Conservation (phyloP, 1,140 invertebrate genomes). For the Caligus rogercresseyi region DNA sequence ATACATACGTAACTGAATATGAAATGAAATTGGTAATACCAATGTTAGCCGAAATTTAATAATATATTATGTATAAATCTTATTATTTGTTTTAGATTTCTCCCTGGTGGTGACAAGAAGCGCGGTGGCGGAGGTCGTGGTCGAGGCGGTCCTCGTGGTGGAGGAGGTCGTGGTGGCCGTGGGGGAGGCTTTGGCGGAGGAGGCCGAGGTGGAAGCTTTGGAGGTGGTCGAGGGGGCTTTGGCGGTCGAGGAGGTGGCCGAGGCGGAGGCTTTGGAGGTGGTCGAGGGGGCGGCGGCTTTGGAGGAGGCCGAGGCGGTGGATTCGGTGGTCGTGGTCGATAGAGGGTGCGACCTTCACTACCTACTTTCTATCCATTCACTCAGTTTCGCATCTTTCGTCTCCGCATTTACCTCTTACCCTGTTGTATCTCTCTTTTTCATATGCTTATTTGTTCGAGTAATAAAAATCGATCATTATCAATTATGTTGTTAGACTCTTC, state of each 20-base stretch:
- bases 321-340: constrained; percentile 8
- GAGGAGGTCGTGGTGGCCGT: neutral
- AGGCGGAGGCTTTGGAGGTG: neutral
- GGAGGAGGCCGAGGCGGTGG: constrained; percentile 1
- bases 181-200: constrained; percentile 1
- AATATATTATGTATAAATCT: no score
- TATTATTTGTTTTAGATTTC: neutral
- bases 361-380: neutral
- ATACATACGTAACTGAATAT: no score
- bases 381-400: neutral
- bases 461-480: no score
- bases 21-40: no score
- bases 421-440: no score
- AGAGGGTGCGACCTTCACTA: no score
- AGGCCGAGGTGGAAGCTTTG: neutral
- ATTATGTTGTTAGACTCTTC: no score
- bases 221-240: neutral
- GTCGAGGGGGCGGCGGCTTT: neutral
- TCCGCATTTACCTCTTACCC: neutral
- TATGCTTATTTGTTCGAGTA: no score
- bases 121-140: neutral
- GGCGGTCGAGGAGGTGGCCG: neutral
- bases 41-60: no score
- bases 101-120: neutral
- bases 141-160: constrained; percentile 9